These are phyloP conservation scores for Molorchus minor DNA, from an alignment of 2,888 invertebrate species.

Conservation along the genomic window DNA sequence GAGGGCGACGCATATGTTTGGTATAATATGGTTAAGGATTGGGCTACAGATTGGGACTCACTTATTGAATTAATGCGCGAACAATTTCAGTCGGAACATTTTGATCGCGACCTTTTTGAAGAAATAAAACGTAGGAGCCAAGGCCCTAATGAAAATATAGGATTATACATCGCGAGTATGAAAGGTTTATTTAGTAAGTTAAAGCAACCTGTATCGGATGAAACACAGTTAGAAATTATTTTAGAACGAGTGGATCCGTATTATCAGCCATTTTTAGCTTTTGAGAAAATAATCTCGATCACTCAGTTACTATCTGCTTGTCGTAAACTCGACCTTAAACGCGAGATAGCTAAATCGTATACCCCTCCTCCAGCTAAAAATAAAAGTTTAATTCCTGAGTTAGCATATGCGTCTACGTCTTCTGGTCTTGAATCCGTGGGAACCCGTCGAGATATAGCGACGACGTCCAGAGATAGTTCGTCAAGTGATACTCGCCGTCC, in stretches of 20 bases:
- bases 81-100: not conserved
- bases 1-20: conserved; percentile 13
- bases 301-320: not conserved
- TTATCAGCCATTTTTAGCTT: not conserved
- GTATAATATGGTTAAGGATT: conserved; percentile 11
- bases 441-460: not conserved
- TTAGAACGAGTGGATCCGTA: not conserved
- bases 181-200: not conserved
- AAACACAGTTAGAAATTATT: conserved; percentile 2
- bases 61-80: not conserved
- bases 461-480: not conserved
- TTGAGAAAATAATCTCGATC: not conserved
- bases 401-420: conserved; percentile 11
- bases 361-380: conserved; percentile 1
- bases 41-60: not conserved
- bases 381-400: conserved; percentile 19
- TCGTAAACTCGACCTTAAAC: conserved; percentile 25
- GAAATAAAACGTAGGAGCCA: not conserved
- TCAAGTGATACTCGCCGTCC: not conserved
- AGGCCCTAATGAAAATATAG: not conserved
- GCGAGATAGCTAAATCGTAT: conserved; percentile 13
- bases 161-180: not conserved
- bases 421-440: not conserved
- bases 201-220: not conserved
- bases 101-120: not conserved